Evolutionary conservation across 1,140 invertebrate genomes (phyloP), one percentile per base, ranked within the genome.

Genomic region (Panulirus ornatus): DNA sequence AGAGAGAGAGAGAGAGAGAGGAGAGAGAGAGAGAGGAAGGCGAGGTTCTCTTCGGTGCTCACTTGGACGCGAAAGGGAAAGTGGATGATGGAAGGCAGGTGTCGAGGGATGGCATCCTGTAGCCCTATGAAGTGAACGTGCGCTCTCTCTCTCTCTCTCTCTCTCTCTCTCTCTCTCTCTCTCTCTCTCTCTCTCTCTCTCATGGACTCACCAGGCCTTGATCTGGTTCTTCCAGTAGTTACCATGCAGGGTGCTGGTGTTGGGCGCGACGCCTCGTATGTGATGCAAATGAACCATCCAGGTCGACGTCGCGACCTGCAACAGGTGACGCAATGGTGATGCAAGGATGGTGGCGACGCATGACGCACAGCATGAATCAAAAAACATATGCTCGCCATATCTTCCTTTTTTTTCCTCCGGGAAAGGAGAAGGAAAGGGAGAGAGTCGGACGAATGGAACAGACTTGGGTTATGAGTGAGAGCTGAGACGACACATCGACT

Each of bases 151-250:
- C 51, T 11, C 11, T 11, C 11, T 11, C 22, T 58, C 11, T 58
- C 22, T 11, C 11, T 58, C 38, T 36, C 30, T 6, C 38, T 2
- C 71, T 75, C 19, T 19, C 38, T 40, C 19, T 75, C 30, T 30
- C 71, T 40, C 71, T n/a, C 63, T 66, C 63, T 66, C 30, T 30
- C 63, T 30, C 63, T 66, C 22, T 30, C 63, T 66, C 30, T 66
- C 38, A 6, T 30, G 2, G 3, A 34, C 71, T 40, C 22, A 75
- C 71, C 30, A 5, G 8, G 71, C 9, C 30, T 22, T 16, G 30
- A 75, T 30, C 9, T 3, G 9, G 30, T 30, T 75, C 19, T 38
- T 38, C 38, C 30, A 38, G 30, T 40, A 40, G 16, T 40, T 22
- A 5, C 5, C 22, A 30, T 75, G 71, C 30, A 75, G 38, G 38